These are phyloP conservation scores for Hirudo medicinalis DNA, from an alignment of 1,140 invertebrate genomes.

Conservation along the genomic window DNA sequence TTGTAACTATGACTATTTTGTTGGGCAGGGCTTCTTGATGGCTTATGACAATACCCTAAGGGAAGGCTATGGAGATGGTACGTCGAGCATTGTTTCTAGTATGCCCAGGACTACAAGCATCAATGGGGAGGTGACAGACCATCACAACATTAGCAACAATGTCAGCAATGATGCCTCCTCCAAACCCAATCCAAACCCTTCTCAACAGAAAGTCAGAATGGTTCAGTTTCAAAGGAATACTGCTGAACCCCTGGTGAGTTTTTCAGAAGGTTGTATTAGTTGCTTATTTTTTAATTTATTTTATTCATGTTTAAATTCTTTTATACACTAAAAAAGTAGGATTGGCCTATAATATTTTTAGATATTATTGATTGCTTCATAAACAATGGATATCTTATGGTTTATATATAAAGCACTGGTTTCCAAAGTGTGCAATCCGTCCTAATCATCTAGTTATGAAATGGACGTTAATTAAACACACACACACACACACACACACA, in stretches of 20 bases:
- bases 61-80: conserved; percentile 84
- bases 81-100: conserved; percentile 30
- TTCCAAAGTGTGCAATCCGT: too few species aligned
- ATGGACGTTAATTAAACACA: too few species aligned
- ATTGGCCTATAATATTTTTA: too few species aligned
- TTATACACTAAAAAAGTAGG: too few species aligned
- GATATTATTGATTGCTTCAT: too few species aligned
- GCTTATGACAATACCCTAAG: conserved; percentile 87
- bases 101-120: conserved; percentile 19
- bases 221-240: conserved; percentile 96
- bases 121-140: conserved; percentile 18
- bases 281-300: neutral
- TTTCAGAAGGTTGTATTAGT: neutral
- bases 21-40: conserved; percentile 24
- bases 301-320: too few species aligned
- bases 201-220: conserved; percentile 57
- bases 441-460: too few species aligned
- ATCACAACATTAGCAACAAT: conserved; percentile 7
- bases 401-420: too few species aligned
- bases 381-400: too few species aligned
- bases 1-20: neutral
- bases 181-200: neutral
- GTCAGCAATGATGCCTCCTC: neutral
- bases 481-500: too few species aligned
- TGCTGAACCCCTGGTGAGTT: conserved; percentile 82